A percentile compares a stretch with the other conserved stretches of the same genome.
These are phyloP conservation scores for Ecliptopera silaceata DNA, from an alignment of 2,888 invertebrate species.

Conservation along the genomic window DNA sequence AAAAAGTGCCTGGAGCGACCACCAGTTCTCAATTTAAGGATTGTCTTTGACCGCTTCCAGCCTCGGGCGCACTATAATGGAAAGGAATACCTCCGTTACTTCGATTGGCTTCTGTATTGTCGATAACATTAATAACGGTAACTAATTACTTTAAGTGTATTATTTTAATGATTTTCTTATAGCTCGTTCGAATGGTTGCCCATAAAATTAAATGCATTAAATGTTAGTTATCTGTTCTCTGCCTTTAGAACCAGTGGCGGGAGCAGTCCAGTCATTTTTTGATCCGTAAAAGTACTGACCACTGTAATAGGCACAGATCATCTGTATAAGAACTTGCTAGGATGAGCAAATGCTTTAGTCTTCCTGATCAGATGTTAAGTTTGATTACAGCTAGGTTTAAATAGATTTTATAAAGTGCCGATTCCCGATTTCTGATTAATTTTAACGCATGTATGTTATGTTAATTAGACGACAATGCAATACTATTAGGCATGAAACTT, in stretches of 20 bases:
- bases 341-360: too few species aligned
- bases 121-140: slow-evolving; percentile 67
- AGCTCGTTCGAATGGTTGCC: slow-evolving; percentile 39
- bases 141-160: slow-evolving; percentile 54
- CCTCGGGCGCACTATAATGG: slow-evolving; percentile 68
- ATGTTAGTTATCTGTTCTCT: slow-evolving; percentile 29
- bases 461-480: too few species aligned
- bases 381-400: too few species aligned
- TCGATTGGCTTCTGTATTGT: slow-evolving; percentile 72
- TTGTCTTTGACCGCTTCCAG: slow-evolving; percentile 69
- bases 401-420: too few species aligned
- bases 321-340: not conserved
- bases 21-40: slow-evolving; percentile 61
- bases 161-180: slow-evolving; percentile 57
- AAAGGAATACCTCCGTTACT: slow-evolving; percentile 62
- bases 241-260: not conserved
- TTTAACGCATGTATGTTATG: not conserved
- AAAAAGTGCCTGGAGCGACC: slow-evolving; percentile 70
- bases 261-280: not conserved
- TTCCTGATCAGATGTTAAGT: too few species aligned
- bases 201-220: slow-evolving; percentile 42
- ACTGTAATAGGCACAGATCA: not conserved
- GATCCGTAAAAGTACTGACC: not conserved
- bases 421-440: too few species aligned
- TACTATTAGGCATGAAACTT: too few species aligned